Base-by-base conservation (phyloP, 2,888 invertebrate species). In the Sarcophaga subvicina region DNA sequence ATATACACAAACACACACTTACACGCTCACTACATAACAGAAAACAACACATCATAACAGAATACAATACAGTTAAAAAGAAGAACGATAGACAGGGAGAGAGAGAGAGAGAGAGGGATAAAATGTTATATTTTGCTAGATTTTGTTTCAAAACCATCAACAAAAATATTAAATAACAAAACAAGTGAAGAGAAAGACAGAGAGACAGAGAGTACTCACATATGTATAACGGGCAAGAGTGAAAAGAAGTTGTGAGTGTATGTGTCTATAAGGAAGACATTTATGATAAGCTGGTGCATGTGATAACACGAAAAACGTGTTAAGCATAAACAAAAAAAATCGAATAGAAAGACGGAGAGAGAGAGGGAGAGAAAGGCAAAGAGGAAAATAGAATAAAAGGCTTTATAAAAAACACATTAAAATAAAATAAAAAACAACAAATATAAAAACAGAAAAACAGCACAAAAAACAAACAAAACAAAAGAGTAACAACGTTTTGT, bases 241-340 rank as follows among this genome's bases (percentile, higher is more conserved):
- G 49, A 14, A 59, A 54, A 14, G 17, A 17, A 49, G 62, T 14
- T 17, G 37, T 12, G 2, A 54, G 54, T 54, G 12, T 54, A 17
- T 54, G 12, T 70, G 17, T 47, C 62, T 54, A 17, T 54, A 82
- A 83, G 54, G 20, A 83, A 85, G 86, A 85, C 88, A 86, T 86
- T 88, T 85, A 87, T 86, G 88, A 88, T 88, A 88, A 88, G 88
- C 88, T 81, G 81, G 84, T 84, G 84, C 87, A 80, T 80, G 83
- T 88, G 88, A 88, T 88, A 88, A 88, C 88, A 88, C 85, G 81
- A 62, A 79, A 80, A 76, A 88, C 88, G 88, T 88, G 88, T 85
- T 84, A 63, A 75, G 88, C 86, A 88, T 88, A 82, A 84, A 84
- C 64, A 81, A 81, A 70, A 22, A 78, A 14, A 82, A 27, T 3